phyloP scores from a whole-genome alignment of 2,797 vertebrate genomes.

The Setipinna tenuifilis region DNA sequence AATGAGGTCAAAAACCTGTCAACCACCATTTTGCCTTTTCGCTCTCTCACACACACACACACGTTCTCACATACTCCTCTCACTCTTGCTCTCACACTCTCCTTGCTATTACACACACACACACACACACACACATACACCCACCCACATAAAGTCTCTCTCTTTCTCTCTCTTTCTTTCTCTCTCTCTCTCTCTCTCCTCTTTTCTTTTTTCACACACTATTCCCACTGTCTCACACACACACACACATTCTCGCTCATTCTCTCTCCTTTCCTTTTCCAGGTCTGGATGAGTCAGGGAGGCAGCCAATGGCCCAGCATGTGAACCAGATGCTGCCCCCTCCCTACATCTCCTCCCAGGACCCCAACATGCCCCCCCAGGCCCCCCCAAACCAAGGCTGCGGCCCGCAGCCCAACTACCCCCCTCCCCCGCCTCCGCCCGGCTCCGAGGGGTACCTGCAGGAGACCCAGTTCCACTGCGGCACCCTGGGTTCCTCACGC shows the following conservation, averaged over 20 bases:
- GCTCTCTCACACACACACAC: background rate
- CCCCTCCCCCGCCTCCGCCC: constrained; percentile 73
- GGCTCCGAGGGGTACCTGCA: constrained; percentile 79
- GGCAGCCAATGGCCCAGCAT: constrained; percentile 76
- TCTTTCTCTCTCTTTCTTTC: constrained; percentile 23
- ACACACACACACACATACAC: background rate
- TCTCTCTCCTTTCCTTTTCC: constrained; percentile 3
- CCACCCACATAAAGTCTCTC: background rate
- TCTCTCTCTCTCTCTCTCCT: constrained; percentile 25
- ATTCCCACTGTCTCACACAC: too few relatives aligned
- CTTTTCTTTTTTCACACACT: background rate
- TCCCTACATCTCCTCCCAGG: constrained; percentile 76
- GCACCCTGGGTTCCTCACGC: constrained; percentile 64
- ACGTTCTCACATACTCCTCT: too few relatives aligned
- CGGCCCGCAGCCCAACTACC: constrained; percentile 73
- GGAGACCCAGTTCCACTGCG: constrained; percentile 81
- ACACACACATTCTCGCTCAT: background rate
- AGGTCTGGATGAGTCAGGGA: constrained; percentile 80
- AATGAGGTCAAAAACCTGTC: background rate
- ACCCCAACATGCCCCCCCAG: constrained; percentile 70
- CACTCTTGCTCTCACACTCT: too few relatives aligned
- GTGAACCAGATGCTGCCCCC: constrained; percentile 79
- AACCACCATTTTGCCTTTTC: background rate
- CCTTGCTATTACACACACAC: background rate
- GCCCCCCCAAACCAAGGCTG: constrained; percentile 69